A percentile compares a stretch with the other conserved stretches of the same genome.
Conservation (phyloP, 2,113 vertebrate species). For the Perognathus longimembris region DNA sequence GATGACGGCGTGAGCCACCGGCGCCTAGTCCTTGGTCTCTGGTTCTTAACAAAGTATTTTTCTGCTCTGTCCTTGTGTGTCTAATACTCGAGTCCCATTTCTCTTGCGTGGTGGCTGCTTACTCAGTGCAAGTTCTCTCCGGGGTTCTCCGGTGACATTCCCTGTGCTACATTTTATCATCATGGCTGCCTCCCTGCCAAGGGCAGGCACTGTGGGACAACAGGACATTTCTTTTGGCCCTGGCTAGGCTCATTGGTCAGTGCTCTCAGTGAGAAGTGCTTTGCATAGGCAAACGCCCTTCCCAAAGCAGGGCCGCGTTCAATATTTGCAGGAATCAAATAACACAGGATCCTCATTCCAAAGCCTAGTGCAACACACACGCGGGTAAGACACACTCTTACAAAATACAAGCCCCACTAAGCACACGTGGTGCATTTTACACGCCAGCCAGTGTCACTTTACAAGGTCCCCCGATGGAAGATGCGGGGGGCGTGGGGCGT, state of each 20-base stretch:
- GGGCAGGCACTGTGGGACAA: too few relatives aligned
- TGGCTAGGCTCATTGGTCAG: neutral
- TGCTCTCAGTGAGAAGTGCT: neutral
- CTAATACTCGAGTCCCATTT: slow-evolving; percentile 15
- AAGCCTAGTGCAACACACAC: slow-evolving; percentile 11
- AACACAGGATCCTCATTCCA: neutral
- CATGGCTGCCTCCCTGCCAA: too few relatives aligned
- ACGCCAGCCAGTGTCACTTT: slow-evolving; percentile 10
- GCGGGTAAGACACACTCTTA: neutral
- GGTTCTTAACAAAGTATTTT: neutral
- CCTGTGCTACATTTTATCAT: neutral
- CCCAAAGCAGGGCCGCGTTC: too few relatives aligned
- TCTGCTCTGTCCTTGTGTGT: neutral
- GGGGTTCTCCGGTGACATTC: neutral
- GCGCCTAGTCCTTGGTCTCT: neutral
- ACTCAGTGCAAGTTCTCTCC: neutral
- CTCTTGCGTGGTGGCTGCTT: neutral
- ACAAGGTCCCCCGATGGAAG: too few relatives aligned
- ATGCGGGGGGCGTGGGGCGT: too few relatives aligned
- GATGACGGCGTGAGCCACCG: fast-evolving
- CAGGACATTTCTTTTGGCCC: slow-evolving; percentile 14
- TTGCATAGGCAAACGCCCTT: neutral
- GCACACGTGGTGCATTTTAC: neutral
- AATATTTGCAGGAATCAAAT: slow-evolving; percentile 38
- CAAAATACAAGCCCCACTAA: slow-evolving; percentile 3